Evolutionary conservation across 2,888 invertebrate genomes (phyloP).

Genomic region (Tachina fera): DNA sequence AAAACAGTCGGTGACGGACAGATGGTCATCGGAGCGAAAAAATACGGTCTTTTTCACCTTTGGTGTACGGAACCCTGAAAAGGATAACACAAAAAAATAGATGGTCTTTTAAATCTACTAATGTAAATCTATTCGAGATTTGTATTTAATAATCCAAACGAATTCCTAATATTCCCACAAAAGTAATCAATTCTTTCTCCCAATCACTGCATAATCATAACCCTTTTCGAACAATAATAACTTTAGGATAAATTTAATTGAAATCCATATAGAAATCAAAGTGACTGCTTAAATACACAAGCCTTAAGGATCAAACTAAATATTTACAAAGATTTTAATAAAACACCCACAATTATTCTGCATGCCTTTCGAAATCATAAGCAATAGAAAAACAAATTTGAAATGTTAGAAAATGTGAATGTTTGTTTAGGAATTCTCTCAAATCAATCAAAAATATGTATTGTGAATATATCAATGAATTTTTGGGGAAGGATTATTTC

Average conservation of each 20-base stretch:
- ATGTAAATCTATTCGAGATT: neutral
- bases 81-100: no score
- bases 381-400: constrained; percentile 17
- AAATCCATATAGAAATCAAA: constrained; percentile 36
- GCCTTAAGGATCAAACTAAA: constrained; percentile 46
- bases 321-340: constrained; percentile 51
- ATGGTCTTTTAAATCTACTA: no score
- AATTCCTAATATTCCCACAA: neutral
- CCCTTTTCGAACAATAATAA: constrained; percentile 36
- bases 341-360: constrained; percentile 32
- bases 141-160: neutral
- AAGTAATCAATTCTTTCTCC: neutral
- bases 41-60: no score
- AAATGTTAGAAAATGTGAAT: constrained; percentile 53
- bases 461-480: constrained; percentile 15
- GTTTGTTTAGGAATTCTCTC: constrained; percentile 69
- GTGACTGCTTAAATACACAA: constrained; percentile 13
- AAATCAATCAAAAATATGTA: constrained; percentile 60
- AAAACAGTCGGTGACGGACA: no score
- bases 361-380: neutral
- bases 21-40: no score
- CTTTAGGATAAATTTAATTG: constrained; percentile 41
- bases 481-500: constrained; percentile 42
- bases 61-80: no score
- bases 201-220: constrained; percentile 28